These are phyloP conservation scores for Anthopleura xanthogrammica DNA, from an alignment of 92 coral and sea anemone genomes.

Conservation along the genomic window DNA sequence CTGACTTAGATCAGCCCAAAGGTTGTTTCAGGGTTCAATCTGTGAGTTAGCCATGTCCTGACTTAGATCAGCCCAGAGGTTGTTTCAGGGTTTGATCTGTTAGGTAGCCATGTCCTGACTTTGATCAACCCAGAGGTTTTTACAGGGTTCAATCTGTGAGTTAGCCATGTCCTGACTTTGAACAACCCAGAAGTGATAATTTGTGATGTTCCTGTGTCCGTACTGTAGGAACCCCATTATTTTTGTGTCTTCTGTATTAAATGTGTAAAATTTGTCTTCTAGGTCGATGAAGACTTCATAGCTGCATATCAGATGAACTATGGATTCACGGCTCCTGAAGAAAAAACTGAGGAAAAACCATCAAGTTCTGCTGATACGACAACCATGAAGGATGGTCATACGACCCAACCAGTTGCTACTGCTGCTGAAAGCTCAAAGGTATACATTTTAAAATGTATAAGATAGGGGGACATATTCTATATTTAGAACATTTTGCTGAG, in stretches of 20 bases:
- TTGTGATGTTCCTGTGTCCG: not conserved
- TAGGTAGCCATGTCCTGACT: too few relatives aligned
- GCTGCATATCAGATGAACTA: constrained; percentile 95
- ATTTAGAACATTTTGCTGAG: too few relatives aligned
- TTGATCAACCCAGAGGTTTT: too few relatives aligned
- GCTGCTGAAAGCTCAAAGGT: not conserved
- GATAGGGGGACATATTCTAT: too few relatives aligned
- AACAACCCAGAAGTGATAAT: not conserved
- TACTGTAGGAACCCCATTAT: not conserved
- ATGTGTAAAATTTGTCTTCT: not conserved
- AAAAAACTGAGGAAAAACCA: constrained; percentile 16
- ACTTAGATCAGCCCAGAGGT: too few relatives aligned
- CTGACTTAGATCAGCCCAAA: too few relatives aligned
- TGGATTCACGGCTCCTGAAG: constrained; percentile 66
- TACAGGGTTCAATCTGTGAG: too few relatives aligned
- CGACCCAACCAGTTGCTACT: constrained; percentile 27
- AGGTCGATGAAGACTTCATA: constrained; percentile 96
- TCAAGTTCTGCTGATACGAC: constrained; percentile 15
- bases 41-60: too few relatives aligned
- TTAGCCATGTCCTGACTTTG: too few relatives aligned
- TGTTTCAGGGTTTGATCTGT: too few relatives aligned
- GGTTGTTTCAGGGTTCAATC: too few relatives aligned
- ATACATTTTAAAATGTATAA: not conserved
- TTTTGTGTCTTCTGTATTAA: too few relatives aligned
- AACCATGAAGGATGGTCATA: not conserved